phyloP scores from a whole-genome alignment of 2,797 vertebrate species.

The Helostoma temminkii region DNA sequence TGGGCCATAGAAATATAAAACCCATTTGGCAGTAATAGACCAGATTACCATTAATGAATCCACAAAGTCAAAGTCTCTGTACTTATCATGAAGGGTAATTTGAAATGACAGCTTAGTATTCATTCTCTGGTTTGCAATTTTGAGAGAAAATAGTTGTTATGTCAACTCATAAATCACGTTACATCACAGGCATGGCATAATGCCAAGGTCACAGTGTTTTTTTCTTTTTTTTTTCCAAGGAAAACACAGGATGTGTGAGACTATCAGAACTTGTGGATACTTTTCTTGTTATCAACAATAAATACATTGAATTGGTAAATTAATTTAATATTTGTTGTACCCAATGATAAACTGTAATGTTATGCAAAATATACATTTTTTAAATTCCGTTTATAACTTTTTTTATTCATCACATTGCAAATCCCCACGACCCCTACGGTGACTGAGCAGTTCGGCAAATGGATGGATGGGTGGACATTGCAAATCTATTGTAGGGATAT shows the following conservation, averaged over 20 bases:
- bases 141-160: constrained; percentile 30
- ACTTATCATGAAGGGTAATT: constrained; percentile 34
- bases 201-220: background rate
- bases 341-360: too few species aligned
- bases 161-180: constrained; percentile 9
- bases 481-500: background rate
- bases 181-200: background rate
- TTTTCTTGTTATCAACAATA: too few species aligned
- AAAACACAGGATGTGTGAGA: background rate
- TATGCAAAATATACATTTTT: too few species aligned
- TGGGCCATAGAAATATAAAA: constrained; percentile 38
- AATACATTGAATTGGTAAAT: too few species aligned
- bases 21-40: constrained; percentile 42
- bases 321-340: too few species aligned
- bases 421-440: too few species aligned
- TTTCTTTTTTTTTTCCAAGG: background rate
- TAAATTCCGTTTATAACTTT: background rate
- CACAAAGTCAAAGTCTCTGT: constrained; percentile 23
- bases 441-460: too few species aligned
- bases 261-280: background rate
- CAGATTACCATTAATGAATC: constrained; percentile 48
- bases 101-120: constrained; percentile 33
- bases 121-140: constrained; percentile 33
- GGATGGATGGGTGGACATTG: too few species aligned
- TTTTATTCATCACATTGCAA: too few species aligned